These are phyloP conservation scores for Drosophila saltans DNA, from an alignment of 1,140 invertebrate genomes.

Conservation along the genomic window DNA sequence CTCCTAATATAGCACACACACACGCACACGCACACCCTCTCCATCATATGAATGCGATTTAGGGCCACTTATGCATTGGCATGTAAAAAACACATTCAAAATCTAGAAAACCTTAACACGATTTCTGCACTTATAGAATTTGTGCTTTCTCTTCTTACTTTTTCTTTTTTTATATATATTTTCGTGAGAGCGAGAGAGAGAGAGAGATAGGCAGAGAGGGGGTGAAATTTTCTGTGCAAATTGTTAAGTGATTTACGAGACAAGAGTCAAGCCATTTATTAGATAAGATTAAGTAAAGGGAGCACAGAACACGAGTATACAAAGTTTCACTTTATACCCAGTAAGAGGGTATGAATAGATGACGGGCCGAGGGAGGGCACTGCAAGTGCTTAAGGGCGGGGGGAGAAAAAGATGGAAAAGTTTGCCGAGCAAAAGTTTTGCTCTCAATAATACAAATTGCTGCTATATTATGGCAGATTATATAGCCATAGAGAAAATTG, in stretches of 20 bases:
- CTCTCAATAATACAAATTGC: constrained; percentile 61
- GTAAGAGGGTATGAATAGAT: too few relatives aligned
- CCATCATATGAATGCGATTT: constrained; percentile 80
- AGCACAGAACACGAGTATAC: constrained; percentile 52
- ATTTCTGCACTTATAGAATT: constrained; percentile 60
- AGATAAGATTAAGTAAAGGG: constrained; percentile 81
- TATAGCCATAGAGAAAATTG: constrained; percentile 34
- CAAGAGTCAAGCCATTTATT: constrained; percentile 82
- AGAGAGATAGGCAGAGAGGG: neutral
- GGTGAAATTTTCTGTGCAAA: constrained; percentile 59
- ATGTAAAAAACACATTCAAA: constrained; percentile 74
- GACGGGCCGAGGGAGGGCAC: neutral
- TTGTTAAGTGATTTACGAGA: constrained; percentile 83
- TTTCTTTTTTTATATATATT: constrained; percentile 28
- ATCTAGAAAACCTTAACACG: constrained; percentile 66
- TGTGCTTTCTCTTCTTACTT: constrained; percentile 22
- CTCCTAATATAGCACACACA: neutral
- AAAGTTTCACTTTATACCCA: constrained; percentile 19
- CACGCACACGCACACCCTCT: neutral
- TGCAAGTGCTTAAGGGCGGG: too few relatives aligned
- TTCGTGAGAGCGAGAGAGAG: neutral
- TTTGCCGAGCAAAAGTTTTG: constrained; percentile 48
- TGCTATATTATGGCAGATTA: constrained; percentile 73
- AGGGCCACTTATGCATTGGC: constrained; percentile 80
- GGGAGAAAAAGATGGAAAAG: neutral